A percentile compares a stretch with the other conserved stretches of the same genome.
These are phyloP conservation scores for Pomatorhinus ruficollis DNA, from an alignment of 2,113 vertebrate genomes.

Conservation along the genomic window DNA sequence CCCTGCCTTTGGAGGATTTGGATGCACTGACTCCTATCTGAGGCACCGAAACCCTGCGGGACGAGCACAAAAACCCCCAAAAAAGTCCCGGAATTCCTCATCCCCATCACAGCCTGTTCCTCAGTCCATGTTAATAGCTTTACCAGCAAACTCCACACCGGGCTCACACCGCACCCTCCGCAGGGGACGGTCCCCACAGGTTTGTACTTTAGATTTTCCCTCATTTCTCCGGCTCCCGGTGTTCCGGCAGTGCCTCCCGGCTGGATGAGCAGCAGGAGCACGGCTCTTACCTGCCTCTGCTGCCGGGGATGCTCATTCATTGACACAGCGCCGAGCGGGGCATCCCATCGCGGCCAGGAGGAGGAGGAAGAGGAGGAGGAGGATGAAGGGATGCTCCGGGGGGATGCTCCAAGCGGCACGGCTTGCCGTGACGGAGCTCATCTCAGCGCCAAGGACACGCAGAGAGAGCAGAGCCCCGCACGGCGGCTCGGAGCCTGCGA, in stretches of 20 bases:
- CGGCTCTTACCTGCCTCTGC: slow-evolving; percentile 66
- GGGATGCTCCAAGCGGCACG: not conserved
- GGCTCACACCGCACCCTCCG: accelerated
- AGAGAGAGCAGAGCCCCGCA: not conserved
- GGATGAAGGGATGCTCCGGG: not conserved
- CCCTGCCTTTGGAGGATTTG: not conserved
- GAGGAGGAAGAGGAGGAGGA: not conserved
- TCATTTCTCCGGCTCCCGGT: accelerated
- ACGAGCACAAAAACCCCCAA: not conserved
- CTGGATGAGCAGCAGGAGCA: accelerated
- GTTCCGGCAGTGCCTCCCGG: accelerated
- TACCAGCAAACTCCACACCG: slow-evolving; percentile 13
- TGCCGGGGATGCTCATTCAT: slow-evolving; percentile 21
- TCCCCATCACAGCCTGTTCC: slow-evolving; percentile 40
- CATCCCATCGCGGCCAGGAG: not conserved
- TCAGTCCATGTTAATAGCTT: slow-evolving; percentile 79
- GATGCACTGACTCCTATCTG: not conserved
- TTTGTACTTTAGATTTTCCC: not conserved
- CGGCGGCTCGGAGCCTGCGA: not conserved
- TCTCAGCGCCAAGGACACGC: not conserved
- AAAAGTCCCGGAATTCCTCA: not conserved
- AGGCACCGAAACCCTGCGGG: not conserved
- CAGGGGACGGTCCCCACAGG: not conserved
- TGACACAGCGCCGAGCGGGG: not conserved
- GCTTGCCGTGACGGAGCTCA: not conserved